Conservation (phyloP, 2,888 invertebrate genomes). For the Agonum fuliginosum region DNA sequence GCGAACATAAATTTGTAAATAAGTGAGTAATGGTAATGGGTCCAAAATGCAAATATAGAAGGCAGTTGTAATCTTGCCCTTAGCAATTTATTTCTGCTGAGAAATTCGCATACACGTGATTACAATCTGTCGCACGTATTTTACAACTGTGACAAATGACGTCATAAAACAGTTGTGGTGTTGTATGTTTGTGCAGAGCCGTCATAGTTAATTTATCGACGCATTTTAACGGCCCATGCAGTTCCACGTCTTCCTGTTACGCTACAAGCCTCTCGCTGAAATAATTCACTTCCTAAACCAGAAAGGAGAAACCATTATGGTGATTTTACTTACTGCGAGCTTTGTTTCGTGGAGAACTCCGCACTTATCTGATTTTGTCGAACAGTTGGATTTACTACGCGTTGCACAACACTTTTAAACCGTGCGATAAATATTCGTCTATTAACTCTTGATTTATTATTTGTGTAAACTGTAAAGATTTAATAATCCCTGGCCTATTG, state of each 20-base stretch:
- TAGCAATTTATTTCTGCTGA: background rate
- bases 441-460: background rate
- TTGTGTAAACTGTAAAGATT: background rate
- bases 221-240: slow-evolving; percentile 50
- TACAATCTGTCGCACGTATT: slow-evolving; percentile 59
- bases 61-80: background rate
- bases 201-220: slow-evolving; percentile 53
- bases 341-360: background rate
- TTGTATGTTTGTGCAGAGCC: slow-evolving; percentile 52
- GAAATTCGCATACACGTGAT: slow-evolving; percentile 39
- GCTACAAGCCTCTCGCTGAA: background rate
- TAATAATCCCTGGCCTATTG: slow-evolving; percentile 26
- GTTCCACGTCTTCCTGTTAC: slow-evolving; percentile 51
- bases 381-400: background rate
- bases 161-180: slow-evolving; percentile 57
- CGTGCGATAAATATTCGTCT: background rate
- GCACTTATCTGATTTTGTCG: background rate
- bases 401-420: background rate
- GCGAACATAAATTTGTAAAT: background rate
- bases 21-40: slow-evolving; percentile 21
- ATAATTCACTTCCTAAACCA: slow-evolving; percentile 49
- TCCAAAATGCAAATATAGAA: slow-evolving; percentile 21
- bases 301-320: background rate
- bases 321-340: background rate
- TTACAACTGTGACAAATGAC: slow-evolving; percentile 58